Evolutionary conservation across 1,140 invertebrate genomes (phyloP).

Genomic region (Mactra quadrangularis): DNA sequence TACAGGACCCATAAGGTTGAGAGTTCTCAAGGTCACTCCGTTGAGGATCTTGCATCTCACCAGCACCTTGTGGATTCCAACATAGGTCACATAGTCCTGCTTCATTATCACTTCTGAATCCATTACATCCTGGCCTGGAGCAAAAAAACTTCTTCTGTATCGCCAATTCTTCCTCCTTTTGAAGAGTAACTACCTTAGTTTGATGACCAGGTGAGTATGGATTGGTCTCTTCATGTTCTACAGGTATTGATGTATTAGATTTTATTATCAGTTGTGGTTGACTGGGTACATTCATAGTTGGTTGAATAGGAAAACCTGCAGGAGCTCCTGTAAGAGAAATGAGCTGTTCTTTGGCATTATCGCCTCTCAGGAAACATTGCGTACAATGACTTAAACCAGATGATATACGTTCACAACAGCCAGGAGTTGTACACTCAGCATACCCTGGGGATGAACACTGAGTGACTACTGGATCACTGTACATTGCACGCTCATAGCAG

Average conservation of each 20-base stretch:
- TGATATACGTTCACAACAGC: background rate
- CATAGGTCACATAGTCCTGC: slow-evolving; percentile 49
- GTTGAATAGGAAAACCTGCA: too few relatives aligned
- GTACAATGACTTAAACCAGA: slow-evolving; percentile 16
- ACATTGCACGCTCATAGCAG: slow-evolving; percentile 48
- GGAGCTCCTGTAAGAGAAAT: slow-evolving; percentile 6
- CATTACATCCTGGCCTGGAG: slow-evolving; percentile 67
- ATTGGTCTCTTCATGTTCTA: slow-evolving; percentile 34
- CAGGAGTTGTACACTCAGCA: background rate
- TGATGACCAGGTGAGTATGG: background rate
- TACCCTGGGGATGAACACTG: background rate
- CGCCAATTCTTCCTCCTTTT: background rate
- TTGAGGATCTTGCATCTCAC: background rate
- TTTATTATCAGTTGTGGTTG: too few relatives aligned
- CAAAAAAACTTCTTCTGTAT: slow-evolving; percentile 51
- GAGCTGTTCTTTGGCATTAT: background rate
- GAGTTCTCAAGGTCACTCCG: slow-evolving; percentile 28
- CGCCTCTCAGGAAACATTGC: slow-evolving; percentile 32
- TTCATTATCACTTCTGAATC: slow-evolving; percentile 44
- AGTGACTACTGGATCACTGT: background rate
- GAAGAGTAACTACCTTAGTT: background rate
- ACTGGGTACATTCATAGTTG: too few relatives aligned
- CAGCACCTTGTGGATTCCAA: background rate
- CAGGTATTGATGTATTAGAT: background rate
- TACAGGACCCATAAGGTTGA: background rate